Percentiles rank a stretch among this genome's conserved stretches.
These are phyloP conservation scores for Drosophila cracens DNA, from an alignment of 2,888 invertebrate species.

Conservation along the genomic window DNA sequence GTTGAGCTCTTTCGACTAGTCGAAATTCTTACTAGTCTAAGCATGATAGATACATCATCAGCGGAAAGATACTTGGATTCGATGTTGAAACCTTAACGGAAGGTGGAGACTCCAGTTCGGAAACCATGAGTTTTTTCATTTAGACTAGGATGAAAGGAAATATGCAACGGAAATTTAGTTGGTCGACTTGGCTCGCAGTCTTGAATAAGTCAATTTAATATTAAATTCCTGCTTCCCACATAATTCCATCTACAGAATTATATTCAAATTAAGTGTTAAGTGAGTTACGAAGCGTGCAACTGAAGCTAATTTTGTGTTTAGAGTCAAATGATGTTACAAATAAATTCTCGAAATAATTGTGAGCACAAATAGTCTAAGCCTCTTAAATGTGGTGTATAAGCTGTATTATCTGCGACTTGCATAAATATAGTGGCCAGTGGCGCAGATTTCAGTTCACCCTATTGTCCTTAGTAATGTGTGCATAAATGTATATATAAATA, in stretches of 20 bases:
- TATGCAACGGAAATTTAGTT: background rate
- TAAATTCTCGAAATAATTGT: background rate
- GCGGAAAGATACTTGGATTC: background rate
- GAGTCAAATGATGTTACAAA: background rate
- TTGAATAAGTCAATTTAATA: background rate
- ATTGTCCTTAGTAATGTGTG: background rate
- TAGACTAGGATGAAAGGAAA: background rate
- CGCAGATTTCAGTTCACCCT: background rate
- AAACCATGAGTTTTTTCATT: background rate
- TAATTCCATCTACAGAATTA: background rate
- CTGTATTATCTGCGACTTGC: background rate
- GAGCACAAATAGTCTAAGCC: background rate
- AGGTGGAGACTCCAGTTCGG: background rate
- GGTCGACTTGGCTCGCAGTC: background rate
- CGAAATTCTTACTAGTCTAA: background rate
- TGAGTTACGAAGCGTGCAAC: background rate
- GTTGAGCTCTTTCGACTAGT: background rate
- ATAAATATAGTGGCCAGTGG: background rate
- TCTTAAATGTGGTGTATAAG: background rate
- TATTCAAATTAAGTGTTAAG: background rate
- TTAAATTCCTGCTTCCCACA: background rate
- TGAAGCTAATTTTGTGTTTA: background rate
- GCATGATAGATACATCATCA: background rate
- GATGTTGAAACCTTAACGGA: background rate
- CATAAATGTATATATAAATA: background rate